Evolutionary conservation across 2,888 invertebrate genomes (phyloP).

Genomic region (Drosophila pseudotalamancana): DNA sequence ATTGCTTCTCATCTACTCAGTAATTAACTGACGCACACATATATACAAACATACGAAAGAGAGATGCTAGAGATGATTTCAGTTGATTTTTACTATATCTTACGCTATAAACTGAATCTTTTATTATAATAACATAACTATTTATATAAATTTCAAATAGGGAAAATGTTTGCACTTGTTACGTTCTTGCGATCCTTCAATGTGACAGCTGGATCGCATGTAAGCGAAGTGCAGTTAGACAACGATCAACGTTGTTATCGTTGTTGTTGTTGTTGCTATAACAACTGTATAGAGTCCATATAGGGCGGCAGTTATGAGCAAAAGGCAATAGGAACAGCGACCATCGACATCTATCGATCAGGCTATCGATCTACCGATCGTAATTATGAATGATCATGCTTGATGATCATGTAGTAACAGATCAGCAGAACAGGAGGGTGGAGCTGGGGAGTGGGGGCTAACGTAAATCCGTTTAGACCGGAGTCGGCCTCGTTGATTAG

Average conservation of each 20-base stretch:
- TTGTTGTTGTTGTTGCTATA: conserved; percentile 14
- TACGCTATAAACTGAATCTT: background rate
- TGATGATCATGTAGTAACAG: conserved; percentile 49
- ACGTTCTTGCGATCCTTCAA: conserved; percentile 2
- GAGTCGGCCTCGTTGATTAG: conserved; percentile 61
- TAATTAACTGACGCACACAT: too few relatives aligned
- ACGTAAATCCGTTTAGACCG: background rate
- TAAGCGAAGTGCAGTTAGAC: conserved; percentile 34
- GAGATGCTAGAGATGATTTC: background rate
- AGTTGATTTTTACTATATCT: background rate
- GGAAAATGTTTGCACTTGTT: background rate
- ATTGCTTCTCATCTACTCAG: too few relatives aligned
- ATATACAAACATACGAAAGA: too few relatives aligned
- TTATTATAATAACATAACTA: background rate
- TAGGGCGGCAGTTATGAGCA: conserved; percentile 55
- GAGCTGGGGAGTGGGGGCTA: background rate
- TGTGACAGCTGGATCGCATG: conserved; percentile 22
- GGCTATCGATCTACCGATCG: conserved; percentile 7
- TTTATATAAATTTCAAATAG: background rate
- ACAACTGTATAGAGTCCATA: conserved; percentile 53
- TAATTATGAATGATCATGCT: conserved; percentile 79
- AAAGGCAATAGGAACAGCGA: conserved; percentile 17
- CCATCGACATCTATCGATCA: background rate
- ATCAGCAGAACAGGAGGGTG: background rate
- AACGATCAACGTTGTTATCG: background rate